Conservation (phyloP, 2,797 vertebrate genomes). For the Rhinophrynus dorsalis region DNA sequence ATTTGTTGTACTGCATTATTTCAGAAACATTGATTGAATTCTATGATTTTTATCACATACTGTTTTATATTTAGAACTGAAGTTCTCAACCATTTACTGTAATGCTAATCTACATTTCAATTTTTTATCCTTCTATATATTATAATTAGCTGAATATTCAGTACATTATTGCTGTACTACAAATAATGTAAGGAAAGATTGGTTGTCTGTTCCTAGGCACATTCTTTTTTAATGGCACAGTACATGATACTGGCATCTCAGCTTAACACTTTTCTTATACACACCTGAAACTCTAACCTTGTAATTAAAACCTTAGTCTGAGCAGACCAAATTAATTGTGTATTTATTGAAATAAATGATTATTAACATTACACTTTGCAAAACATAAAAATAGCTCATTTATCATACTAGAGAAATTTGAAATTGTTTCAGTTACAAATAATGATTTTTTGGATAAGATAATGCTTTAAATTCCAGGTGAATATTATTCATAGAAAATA, state of each 20-base stretch:
- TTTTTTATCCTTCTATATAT: too few species aligned
- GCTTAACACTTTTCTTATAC: constrained; percentile 23
- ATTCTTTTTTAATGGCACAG: constrained; percentile 40
- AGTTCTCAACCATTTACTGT: too few species aligned
- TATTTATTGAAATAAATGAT: background rate
- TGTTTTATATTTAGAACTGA: too few species aligned
- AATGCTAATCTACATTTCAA: too few species aligned
- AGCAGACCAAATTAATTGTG: background rate
- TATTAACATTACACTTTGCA: background rate
- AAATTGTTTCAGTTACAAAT: too few species aligned
- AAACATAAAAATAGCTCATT: background rate
- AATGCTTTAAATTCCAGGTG: too few species aligned
- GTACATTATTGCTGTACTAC: constrained; percentile 43
- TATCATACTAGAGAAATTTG: too few species aligned
- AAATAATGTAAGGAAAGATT: constrained; percentile 40
- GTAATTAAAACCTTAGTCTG: constrained; percentile 14
- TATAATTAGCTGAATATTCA: constrained; percentile 6
- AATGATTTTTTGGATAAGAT: too few species aligned
- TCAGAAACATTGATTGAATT: too few species aligned
- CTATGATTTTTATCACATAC: too few species aligned
- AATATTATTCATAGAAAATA: background rate
- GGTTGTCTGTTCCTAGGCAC: constrained; percentile 25
- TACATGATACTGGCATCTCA: constrained; percentile 15
- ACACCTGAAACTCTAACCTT: constrained; percentile 47
- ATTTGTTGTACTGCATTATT: too few species aligned